Evolutionary conservation across 2,888 invertebrate genomes (phyloP).

Genomic region (Nipponacmea schrenckii): DNA sequence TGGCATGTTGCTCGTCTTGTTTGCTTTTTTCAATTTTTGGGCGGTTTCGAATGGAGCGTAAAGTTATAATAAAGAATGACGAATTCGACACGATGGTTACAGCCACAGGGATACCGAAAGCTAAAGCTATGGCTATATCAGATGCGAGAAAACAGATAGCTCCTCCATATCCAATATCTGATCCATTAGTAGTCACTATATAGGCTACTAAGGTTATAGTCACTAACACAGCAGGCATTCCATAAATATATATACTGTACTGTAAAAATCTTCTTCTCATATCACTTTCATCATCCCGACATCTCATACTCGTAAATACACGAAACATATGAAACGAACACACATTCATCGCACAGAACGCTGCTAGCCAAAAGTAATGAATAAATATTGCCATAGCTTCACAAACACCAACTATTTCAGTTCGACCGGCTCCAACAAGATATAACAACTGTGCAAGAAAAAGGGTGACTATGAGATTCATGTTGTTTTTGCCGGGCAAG

Average conservation of each 20-base stretch:
- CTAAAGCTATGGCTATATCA: conserved; percentile 20
- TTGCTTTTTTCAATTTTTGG: conserved; percentile 23
- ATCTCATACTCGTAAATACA: conserved; percentile 26
- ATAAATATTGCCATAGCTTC: conserved; percentile 29
- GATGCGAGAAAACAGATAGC: conserved; percentile 28
- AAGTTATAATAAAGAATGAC: conserved; percentile 30
- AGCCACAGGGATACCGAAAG: conserved; percentile 28
- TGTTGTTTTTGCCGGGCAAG: conserved; percentile 36
- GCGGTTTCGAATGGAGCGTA: conserved; percentile 23
- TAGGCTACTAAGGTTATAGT: conserved; percentile 20
- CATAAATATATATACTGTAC: conserved; percentile 31
- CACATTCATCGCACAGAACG: conserved; percentile 35
- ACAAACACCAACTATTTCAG: conserved; percentile 23
- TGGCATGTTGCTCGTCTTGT: conserved; percentile 25
- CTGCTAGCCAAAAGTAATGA: conserved; percentile 37
- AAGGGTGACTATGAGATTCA: conserved; percentile 26
- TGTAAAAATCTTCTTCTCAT: conserved; percentile 22
- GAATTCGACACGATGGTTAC: conserved; percentile 24
- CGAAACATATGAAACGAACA: conserved; percentile 39
- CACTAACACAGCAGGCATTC: conserved; percentile 27
- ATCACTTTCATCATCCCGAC: conserved; percentile 13
- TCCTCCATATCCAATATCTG: conserved; percentile 31
- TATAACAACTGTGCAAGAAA: conserved; percentile 31
- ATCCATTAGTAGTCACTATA: conserved; percentile 24
- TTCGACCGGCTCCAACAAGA: conserved; percentile 20